Percentiles rank a stretch among this genome's conserved stretches.
Evolutionary conservation across 2,113 vertebrate genomes (phyloP).

Genomic region (Engystomops pustulosus): DNA sequence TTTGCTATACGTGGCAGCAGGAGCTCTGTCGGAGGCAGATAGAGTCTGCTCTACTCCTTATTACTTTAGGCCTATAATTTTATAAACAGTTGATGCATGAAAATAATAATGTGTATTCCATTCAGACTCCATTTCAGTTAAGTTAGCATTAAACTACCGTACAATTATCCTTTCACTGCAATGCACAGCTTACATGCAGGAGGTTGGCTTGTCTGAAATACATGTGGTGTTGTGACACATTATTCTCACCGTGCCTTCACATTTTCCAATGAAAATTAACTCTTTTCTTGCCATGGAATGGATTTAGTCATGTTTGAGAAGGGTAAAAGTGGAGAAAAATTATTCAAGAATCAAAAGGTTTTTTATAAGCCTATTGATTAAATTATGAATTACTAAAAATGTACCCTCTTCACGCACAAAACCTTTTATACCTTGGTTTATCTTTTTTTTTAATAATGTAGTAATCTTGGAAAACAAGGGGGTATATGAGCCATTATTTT

Average conservation of each 20-base stretch:
- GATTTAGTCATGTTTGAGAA: not conserved
- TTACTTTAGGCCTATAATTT: constrained; percentile 58
- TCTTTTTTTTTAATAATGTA: no score
- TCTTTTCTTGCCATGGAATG: not conserved
- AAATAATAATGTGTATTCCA: constrained; percentile 59
- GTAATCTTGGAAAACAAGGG: no score
- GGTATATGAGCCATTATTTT: no score
- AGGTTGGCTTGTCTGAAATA: constrained; percentile 40
- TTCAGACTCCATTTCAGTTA: constrained; percentile 59
- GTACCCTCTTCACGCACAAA: no score
- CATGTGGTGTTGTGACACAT: constrained; percentile 43
- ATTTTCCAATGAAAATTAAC: constrained; percentile 7
- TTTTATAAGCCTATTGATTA: no score
- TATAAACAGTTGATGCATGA: constrained; percentile 58
- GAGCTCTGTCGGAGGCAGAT: constrained; percentile 47
- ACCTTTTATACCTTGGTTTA: no score
- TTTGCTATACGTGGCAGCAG: constrained; percentile 7
- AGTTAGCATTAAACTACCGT: constrained; percentile 59
- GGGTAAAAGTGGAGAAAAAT: not conserved
- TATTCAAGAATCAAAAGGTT: no score
- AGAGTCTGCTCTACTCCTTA: constrained; percentile 31
- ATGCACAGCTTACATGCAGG: constrained; percentile 41
- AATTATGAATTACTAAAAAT: no score
- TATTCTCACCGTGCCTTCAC: constrained; percentile 1
- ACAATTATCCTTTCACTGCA: constrained; percentile 57